These are phyloP conservation scores for Casuarius casuarius DNA, from an alignment of 2,113 vertebrate species.

Conservation along the genomic window DNA sequence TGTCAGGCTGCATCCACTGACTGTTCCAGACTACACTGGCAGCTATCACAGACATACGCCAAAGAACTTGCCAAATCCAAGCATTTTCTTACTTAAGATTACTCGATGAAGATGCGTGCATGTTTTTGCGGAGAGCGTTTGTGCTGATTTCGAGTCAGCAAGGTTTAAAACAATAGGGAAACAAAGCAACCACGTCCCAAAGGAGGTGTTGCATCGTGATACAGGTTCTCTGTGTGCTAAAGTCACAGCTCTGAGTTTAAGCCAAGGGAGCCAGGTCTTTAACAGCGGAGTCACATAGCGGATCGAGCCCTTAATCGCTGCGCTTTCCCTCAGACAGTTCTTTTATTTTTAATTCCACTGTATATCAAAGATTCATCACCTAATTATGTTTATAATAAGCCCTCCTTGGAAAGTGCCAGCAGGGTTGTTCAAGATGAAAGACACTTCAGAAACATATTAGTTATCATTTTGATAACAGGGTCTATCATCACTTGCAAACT, in stretches of 20 bases:
- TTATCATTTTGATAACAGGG: not conserved
- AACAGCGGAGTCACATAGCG: not conserved
- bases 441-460: not conserved
- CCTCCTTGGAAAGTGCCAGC: not conserved
- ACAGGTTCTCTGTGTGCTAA: fast-evolving
- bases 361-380: not conserved
- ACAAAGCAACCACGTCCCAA: not conserved
- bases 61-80: not conserved
- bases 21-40: not conserved
- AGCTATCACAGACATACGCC: not conserved
- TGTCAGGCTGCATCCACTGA: not conserved
- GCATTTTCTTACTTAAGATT: not conserved
- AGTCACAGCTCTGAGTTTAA: not conserved
- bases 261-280: not conserved
- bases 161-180: not conserved
- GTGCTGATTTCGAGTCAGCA: not conserved
- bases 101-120: not conserved
- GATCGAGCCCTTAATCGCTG: not conserved
- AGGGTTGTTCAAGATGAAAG: not conserved
- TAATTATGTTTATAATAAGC: not conserved
- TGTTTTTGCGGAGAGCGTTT: not conserved
- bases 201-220: not conserved
- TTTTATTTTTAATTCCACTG: not conserved
- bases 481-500: not conserved
- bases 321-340: not conserved